Percentiles rank a stretch among this genome's conserved stretches.
Conservation (phyloP, 2,113 vertebrate genomes). For the Leptocoma aspasia region DNA sequence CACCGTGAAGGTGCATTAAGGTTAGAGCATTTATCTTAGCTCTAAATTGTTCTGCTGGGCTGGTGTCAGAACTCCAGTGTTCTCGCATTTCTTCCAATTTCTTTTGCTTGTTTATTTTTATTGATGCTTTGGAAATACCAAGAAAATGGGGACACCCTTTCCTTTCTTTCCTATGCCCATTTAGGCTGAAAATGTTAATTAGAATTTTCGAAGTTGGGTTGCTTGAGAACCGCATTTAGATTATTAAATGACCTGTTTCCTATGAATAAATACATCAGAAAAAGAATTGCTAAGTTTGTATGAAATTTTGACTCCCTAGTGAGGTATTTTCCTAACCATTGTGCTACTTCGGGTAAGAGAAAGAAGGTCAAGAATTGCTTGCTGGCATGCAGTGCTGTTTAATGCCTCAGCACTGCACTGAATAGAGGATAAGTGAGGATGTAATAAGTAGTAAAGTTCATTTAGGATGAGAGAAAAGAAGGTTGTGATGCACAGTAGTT, state of each 20-base stretch:
- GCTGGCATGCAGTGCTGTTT: background rate
- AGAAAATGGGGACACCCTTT: background rate
- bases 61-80: background rate
- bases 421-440: background rate
- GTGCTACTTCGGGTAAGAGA: background rate
- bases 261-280: background rate
- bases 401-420: background rate
- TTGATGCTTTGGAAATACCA: background rate
- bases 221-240: background rate
- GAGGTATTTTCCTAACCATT: background rate
- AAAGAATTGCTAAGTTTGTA: background rate
- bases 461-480: background rate
- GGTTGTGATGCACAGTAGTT: background rate
- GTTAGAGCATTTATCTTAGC: conserved; percentile 39
- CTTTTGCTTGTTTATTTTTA: conserved; percentile 15
- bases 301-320: background rate
- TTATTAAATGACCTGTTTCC: conserved; percentile 2
- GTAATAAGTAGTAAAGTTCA: background rate
- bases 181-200: background rate
- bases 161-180: background rate
- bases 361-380: conserved; percentile 26
- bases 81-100: background rate
- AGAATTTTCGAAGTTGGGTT: background rate
- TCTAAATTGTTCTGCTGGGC: conserved; percentile 20
- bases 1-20: conserved; percentile 40